Evolutionary conservation across 2,797 vertebrate genomes (phyloP), one percentile per base, ranked within the genome.

Genomic region (Falco naumanni): DNA sequence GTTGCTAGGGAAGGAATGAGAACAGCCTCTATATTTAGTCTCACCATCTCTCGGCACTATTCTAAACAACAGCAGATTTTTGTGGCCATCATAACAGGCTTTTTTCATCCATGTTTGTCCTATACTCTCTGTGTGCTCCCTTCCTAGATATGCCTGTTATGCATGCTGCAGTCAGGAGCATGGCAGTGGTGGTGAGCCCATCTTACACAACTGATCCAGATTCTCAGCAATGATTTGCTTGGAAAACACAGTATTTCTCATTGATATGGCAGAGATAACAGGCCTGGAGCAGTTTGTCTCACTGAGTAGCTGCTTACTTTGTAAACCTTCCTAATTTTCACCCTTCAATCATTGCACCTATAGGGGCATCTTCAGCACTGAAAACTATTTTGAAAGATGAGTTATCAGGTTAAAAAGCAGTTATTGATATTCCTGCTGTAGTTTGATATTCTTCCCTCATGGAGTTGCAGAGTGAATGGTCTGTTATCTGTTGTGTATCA

Each of bases 1-100:
- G 90, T 91, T 93, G 77, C 86, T 94, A 93, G 56, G 71, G 81
- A 92, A 95, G 45, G n/a, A 82, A 59, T 37, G 63, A 90, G 45
- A 89, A 56, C 16, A 82, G 51, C 4, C 45, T 82, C 87, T 93
- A 86, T 93, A 89, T 90, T 92, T 95, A 94, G 90, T 31, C 69
- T 84, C 59, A 43, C 10, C 75, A 4, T 90, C 25, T 84, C 47
- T 75, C 37, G 79, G 63, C 4, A 3, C 34, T 13, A 6, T 57
- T 94, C 24, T 24, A 39, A 91, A 84, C 20, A 59, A 25, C 78
- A 69, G 10, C 12, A 77, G 45, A 60, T 86, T 92, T 92, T 66
- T 84, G 48, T 50, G 48, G 31, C 29, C 70, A 39, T 33, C 24
- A 11, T 17, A 72, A 60, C 0, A 1, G n/a, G 2, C 11, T 45